Conservation (phyloP, 23 tunicate genomes). For the Styela plicata region DNA sequence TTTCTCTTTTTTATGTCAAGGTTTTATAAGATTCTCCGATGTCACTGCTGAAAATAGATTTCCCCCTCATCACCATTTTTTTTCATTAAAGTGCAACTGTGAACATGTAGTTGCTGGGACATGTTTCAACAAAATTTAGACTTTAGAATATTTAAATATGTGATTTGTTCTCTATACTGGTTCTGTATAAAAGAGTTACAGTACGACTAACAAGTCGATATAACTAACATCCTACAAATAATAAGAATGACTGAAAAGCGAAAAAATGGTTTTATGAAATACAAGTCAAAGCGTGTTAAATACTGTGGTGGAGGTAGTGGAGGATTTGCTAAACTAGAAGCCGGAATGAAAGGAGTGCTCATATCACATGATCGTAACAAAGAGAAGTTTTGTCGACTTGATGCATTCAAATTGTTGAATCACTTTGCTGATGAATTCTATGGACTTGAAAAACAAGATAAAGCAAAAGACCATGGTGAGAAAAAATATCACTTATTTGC, state of each 20-base stretch:
- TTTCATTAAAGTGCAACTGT: no score
- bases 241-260: constrained; percentile 2
- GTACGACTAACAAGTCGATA: no score
- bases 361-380: constrained; percentile 69
- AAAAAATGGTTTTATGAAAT: not conserved
- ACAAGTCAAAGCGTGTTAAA: not conserved
- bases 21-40: no score
- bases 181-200: no score
- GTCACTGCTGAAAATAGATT: no score
- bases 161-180: no score
- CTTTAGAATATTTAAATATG: no score
- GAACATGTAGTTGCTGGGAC: no score
- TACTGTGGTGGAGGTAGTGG: constrained; percentile 8
- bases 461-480: not conserved
- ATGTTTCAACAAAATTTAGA: no score
- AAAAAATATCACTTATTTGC: not conserved
- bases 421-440: constrained; percentile 68
- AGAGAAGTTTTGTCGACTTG: constrained; percentile 56
- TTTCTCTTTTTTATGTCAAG: no score
- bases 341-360: constrained; percentile 53
- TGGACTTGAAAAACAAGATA: constrained; percentile 36
- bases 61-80: no score
- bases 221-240: no score
- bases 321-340: constrained; percentile 24
- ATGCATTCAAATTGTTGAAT: constrained; percentile 62